These are phyloP conservation scores for Eucriotettix oculatus DNA, from an alignment of 2,888 invertebrate genomes.

Conservation along the genomic window DNA sequence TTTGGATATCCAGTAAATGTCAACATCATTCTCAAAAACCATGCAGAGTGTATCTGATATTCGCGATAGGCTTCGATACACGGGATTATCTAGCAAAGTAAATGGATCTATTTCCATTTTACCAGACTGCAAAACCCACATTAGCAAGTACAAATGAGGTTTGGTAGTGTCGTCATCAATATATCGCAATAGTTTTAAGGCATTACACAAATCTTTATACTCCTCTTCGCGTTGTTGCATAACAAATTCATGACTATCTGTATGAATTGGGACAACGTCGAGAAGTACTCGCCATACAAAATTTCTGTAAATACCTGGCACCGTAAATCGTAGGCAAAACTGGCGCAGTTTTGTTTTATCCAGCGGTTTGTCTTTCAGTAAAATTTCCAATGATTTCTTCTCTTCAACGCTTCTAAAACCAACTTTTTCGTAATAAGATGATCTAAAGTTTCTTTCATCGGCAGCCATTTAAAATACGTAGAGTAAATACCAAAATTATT, in stretches of 20 bases:
- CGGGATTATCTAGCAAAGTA: conserved; percentile 35
- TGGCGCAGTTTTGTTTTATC: conserved; percentile 57
- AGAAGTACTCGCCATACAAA: conserved; percentile 75
- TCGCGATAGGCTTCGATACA: conserved; percentile 26
- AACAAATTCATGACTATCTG: conserved; percentile 58
- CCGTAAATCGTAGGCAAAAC: conserved; percentile 69
- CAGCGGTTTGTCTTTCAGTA: conserved; percentile 69
- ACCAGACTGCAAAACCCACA: conserved; percentile 69
- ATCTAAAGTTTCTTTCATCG: conserved; percentile 26
- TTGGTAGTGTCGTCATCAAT: conserved; percentile 46
- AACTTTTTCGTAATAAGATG: conserved; percentile 38
- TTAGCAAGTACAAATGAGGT: conserved; percentile 50
- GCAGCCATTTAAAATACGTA: conserved; percentile 5
- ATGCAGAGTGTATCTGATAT: conserved; percentile 53
- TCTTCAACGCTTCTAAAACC: conserved; percentile 82
- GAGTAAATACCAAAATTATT: no score
- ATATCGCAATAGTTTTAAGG: conserved; percentile 48
- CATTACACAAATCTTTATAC: conserved; percentile 55
- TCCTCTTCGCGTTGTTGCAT: conserved; percentile 51
- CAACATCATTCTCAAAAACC: conserved; percentile 55
- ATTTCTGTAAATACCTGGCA: conserved; percentile 64
- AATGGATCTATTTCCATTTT: conserved; percentile 35
- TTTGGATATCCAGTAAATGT: conserved; percentile 70
- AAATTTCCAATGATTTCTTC: conserved; percentile 75
- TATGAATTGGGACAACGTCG: conserved; percentile 65